A percentile compares a stretch with the other conserved stretches of the same genome.
These are phyloP conservation scores for Amniataba percoides DNA, from an alignment of 2,797 vertebrate genomes.

Conservation along the genomic window DNA sequence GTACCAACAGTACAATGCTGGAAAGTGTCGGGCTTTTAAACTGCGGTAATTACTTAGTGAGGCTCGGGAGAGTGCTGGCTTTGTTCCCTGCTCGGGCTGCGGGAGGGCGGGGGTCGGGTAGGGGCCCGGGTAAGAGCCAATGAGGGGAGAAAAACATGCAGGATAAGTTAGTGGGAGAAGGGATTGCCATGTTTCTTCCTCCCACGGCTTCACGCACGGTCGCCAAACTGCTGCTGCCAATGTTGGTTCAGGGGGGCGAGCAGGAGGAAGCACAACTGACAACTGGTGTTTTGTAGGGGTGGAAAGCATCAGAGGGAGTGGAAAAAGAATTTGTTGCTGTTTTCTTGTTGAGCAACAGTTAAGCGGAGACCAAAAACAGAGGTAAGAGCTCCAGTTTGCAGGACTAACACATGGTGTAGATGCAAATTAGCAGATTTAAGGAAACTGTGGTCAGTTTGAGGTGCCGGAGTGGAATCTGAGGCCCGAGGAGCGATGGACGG, in stretches of 20 bases:
- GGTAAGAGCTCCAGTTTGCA: slow-evolving; percentile 13
- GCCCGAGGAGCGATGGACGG: slow-evolving; percentile 47
- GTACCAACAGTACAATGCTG: not conserved
- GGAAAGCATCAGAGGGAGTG: not conserved
- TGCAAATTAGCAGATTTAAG: not conserved
- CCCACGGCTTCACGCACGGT: not conserved
- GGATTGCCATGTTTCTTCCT: slow-evolving; percentile 14
- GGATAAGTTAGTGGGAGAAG: not conserved
- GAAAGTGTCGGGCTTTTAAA: slow-evolving; percentile 48
- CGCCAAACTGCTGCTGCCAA: slow-evolving; percentile 1
- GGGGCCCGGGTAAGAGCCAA: slow-evolving; percentile 50
- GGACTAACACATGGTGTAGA: not conserved
- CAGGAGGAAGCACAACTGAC: not conserved
- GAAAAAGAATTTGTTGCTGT: not conserved
- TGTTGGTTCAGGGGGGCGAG: not conserved
- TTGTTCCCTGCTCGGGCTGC: slow-evolving; percentile 65
- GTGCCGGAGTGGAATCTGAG: not conserved
- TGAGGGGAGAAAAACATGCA: slow-evolving; percentile 51
- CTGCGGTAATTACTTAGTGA: slow-evolving; percentile 55
- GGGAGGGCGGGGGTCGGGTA: slow-evolving; percentile 11
- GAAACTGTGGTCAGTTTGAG: not conserved
- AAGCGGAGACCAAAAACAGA: not conserved
- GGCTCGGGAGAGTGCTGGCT: slow-evolving; percentile 71
- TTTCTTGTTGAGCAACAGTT: not conserved
- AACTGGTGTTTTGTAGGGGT: not conserved